Base-by-base conservation (phyloP, 1,140 invertebrate species). In the Brachionus rotundiformis region DNA sequence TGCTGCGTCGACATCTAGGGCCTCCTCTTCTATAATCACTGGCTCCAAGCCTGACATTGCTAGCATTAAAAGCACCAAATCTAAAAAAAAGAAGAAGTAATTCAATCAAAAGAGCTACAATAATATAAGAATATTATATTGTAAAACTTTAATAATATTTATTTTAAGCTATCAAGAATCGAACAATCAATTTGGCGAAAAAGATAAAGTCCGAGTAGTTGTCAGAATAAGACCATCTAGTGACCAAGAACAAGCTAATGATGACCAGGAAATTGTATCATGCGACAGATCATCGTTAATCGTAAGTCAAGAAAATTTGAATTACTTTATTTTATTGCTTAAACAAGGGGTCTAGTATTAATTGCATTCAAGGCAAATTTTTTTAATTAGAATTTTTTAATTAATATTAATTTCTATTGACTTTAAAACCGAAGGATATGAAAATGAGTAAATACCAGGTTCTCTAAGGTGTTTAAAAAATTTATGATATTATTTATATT, bases 201-300 rank as follows among this genome's bases (percentile, higher is more conserved):
- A 68, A 31, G 81, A 82, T 29, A 47, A 54, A 47, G 41, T 82
- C 0, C 36, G 81, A 31, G 81, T 82, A 31, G 63, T 82, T 13
- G 81, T 82, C 23, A 36, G 81, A 25, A 54, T 82, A 2, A 59
- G 81, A 71, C 81, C 81, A 6, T 33, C 47, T 2, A 59, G 36
- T 41, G 63, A 71, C 31, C 63, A 44, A 11, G 81, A 82, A 73
- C 13, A 11, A 41, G 13, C 29, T 8, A 41, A 25, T 31, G 54
- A 16, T 23, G 59, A 63, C n/a, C 59, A 39, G 33, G 33, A 63
- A 33, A 65, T 81, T n/a, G 36, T 65, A 39, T 63, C 54, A 31
- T 81, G 79, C 49, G 79, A 65, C 19, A 25, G 47, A 63, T 3
- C 54, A 31, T 36, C 54, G 31, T 68, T 63, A 8, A 81, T 81